These are phyloP conservation scores for Leptinotarsa tumamoca DNA, from an alignment of 2,888 invertebrate species.

Conservation along the genomic window DNA sequence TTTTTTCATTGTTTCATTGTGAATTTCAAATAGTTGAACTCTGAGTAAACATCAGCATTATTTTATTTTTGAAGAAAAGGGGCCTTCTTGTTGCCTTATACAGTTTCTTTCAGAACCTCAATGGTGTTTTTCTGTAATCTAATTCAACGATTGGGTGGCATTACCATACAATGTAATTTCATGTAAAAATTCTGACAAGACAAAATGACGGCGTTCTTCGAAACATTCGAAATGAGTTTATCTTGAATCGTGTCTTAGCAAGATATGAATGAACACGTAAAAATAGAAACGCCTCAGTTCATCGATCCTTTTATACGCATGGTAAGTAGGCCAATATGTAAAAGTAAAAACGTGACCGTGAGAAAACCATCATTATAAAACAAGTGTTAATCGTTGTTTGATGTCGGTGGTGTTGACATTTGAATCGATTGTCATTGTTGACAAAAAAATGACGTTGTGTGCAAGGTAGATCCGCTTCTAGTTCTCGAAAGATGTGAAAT, in stretches of 20 bases:
- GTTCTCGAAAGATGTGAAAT: background rate
- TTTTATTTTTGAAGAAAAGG: too few relatives aligned
- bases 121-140: too few relatives aligned
- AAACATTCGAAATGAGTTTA: background rate
- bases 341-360: constrained; percentile 44
- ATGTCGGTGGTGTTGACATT: background rate
- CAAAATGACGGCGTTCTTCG: too few relatives aligned
- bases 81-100: too few relatives aligned
- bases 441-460: background rate
- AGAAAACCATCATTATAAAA: constrained; percentile 32
- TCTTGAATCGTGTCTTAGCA: background rate
- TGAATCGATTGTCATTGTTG: background rate
- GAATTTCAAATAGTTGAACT: too few relatives aligned
- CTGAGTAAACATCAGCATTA: too few relatives aligned
- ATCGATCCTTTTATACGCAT: constrained; percentile 29
- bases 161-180: too few relatives aligned
- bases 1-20: too few relatives aligned
- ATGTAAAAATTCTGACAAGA: too few relatives aligned
- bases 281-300: constrained; percentile 20
- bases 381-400: constrained; percentile 29
- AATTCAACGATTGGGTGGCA: too few relatives aligned
- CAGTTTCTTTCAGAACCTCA: too few relatives aligned
- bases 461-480: too few relatives aligned
- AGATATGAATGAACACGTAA: constrained; percentile 8
- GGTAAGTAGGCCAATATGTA: constrained; percentile 41